Evolutionary conservation across 2,888 invertebrate species (phyloP), one percentile per base, ranked within the genome.

Genomic region (Drosophila testacea): DNA sequence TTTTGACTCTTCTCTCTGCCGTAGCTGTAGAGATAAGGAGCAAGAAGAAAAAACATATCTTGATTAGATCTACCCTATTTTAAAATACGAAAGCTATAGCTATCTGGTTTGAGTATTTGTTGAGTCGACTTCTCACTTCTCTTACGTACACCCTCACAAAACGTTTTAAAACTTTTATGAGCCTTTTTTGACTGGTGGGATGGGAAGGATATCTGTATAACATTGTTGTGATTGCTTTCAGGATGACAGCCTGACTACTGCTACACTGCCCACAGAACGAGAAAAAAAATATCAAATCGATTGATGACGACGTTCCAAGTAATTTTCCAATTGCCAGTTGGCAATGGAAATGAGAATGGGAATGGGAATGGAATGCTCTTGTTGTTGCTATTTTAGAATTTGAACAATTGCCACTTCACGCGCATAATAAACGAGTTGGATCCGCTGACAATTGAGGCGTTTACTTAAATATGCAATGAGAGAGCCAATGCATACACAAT

Each of bases 131-230:
- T 9, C 38, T 42, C 16, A 30, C 46, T 50, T 42, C n/a, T 13
- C 11, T 3, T 11, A n/a, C 28, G 27, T 22, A 51, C 13, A 10
- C 50, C 22, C 52, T 9, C 28, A 52, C 34, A n/a, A 44, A 82
- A 70, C 69, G 73, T 76, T 89, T 90, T 89, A 75, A 71, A 89
- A 82, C 56, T 90, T 90, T 90, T 85, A 88, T 85, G 83, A 83
- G 74, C 70, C 73, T 66, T 63, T 75, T 61, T 66, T 39, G 32
- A n/a, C 22, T 41, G 52, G 50, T 34, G 41, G 22, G 5, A 28
- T 6, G 27, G 41, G 34, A 6, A 9, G 16, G 4, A 57, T 65
- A 69, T 74, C 42, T 69, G 38, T 56, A 71, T 34, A 67, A 44
- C 72, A 51, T 41, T 39, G 59, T 57, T 81, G 68, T 81, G 84